These are phyloP conservation scores for Hylia prasina DNA, from an alignment of 2,113 vertebrate genomes.

Conservation along the genomic window DNA sequence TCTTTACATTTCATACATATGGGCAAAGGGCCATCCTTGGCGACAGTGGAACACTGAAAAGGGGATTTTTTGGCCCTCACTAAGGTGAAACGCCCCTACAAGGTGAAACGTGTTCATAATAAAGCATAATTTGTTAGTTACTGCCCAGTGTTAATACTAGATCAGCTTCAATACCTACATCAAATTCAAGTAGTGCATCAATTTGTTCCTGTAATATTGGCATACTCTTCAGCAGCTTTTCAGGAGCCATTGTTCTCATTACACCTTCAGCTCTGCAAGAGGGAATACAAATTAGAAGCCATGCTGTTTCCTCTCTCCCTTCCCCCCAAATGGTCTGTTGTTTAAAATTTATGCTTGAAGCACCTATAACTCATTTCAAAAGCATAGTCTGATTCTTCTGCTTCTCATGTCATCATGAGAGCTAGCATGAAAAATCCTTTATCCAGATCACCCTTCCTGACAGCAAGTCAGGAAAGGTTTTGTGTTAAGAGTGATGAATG, in stretches of 20 bases:
- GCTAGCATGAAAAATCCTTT: neutral
- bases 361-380: neutral
- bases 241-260: conserved; percentile 95
- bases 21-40: neutral
- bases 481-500: neutral
- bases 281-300: neutral
- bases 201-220: conserved; percentile 94
- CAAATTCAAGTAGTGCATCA: conserved; percentile 94
- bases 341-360: neutral
- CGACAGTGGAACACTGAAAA: neutral
- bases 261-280: conserved; percentile 87
- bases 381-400: neutral
- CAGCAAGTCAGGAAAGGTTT: neutral
- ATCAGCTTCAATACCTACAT: conserved; percentile 78
- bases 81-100: neutral
- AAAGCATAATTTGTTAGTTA: neutral
- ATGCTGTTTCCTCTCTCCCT: neutral
- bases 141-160: neutral
- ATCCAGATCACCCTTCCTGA: neutral
- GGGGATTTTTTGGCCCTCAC: neutral
- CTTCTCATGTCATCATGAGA: neutral
- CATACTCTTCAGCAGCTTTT: conserved; percentile 97
- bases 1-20: neutral
- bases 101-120: neutral
- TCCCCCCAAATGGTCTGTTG: neutral